These are phyloP conservation scores for Brachirus orientalis DNA, from an alignment of 2,113 vertebrate species.

Conservation along the genomic window DNA sequence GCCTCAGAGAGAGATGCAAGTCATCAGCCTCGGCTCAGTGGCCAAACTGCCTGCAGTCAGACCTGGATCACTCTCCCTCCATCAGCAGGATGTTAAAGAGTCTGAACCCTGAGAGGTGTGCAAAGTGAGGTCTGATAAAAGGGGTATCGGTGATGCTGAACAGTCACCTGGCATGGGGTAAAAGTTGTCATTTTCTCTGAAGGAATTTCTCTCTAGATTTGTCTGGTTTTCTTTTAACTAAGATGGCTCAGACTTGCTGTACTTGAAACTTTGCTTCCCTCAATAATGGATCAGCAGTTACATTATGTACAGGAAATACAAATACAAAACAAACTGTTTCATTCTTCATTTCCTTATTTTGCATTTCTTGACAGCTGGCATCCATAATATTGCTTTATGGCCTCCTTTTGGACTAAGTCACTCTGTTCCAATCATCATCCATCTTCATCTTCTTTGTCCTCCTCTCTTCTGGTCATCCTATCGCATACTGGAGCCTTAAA, in stretches of 20 bases:
- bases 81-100: slow-evolving; percentile 65
- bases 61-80: slow-evolving; percentile 55
- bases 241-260: slow-evolving; percentile 3
- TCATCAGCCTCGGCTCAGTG: slow-evolving; percentile 57
- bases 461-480: too few species aligned
- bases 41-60: slow-evolving; percentile 58
- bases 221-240: slow-evolving; percentile 14
- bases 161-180: slow-evolving; percentile 20
- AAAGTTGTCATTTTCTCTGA: slow-evolving; percentile 36
- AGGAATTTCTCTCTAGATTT: neutral
- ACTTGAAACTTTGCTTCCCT: slow-evolving; percentile 25
- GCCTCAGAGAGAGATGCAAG: slow-evolving; percentile 44
- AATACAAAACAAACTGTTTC: too few species aligned
- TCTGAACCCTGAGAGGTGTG: slow-evolving; percentile 52
- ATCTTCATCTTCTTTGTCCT: too few species aligned
- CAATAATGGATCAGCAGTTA: slow-evolving; percentile 15
- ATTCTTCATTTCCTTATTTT: too few species aligned
- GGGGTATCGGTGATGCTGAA: slow-evolving; percentile 20
- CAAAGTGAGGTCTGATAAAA: slow-evolving; percentile 41
- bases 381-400: too few species aligned
- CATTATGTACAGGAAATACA: too few species aligned
- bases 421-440: too few species aligned
- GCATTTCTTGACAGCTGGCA: too few species aligned
- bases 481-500: too few species aligned
- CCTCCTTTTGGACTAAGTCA: too few species aligned